Base-by-base conservation (phyloP, 2,797 vertebrate genomes). In the Cercopithecus petaurista region DNA sequence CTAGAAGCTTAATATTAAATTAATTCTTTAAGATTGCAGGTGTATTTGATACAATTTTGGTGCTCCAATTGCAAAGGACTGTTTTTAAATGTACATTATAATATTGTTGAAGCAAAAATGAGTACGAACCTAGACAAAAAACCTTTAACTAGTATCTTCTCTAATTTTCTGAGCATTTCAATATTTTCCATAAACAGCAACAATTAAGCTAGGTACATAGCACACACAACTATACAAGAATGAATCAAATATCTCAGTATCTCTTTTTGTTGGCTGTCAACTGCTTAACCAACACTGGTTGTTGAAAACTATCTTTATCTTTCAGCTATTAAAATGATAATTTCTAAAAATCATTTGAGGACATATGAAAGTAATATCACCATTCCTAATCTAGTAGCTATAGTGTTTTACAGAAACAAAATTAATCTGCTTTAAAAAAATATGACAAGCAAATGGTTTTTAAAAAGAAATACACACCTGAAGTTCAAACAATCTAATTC, bases 401-500 rank as follows among this genome's bases (percentile, higher is more conserved):
- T 0, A 92, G 84, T 75, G 96, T 97, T 96, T 96, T 80, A 97
- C 26, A 97, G 89, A 97, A 98, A 98, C 70, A 96, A 93, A 97
- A 96, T 97, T 96, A 96, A 93, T 98, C 94, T 97, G 75, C 94
- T 97, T 61, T 97, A 79, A 96, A 97, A 98, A 94, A 98, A 86
- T 98, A 97, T 39, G 19, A 82, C 4, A 7, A 97, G 80, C 67
- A 97, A 96, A 93, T 83, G 19, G 59, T 90, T 96, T 98, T 80
- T 96, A 15, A 80, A 96, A 97, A 97, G 95, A 94, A 97, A 97
- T 81, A 96, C 90, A 97, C 93, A 98, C 97, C 91, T 97, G 96
- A 98, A 98, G 94, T 97, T 95, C 55, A 67, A 92, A 82, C 93
- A 95, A 90, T 93, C 72, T 97, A 97, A 98, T 98, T 98, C 90